Percentiles rank a stretch among this genome's conserved stretches.
Evolutionary conservation across 2,113 vertebrate species (phyloP).

Genomic region (Eubucco bourcierii): DNA sequence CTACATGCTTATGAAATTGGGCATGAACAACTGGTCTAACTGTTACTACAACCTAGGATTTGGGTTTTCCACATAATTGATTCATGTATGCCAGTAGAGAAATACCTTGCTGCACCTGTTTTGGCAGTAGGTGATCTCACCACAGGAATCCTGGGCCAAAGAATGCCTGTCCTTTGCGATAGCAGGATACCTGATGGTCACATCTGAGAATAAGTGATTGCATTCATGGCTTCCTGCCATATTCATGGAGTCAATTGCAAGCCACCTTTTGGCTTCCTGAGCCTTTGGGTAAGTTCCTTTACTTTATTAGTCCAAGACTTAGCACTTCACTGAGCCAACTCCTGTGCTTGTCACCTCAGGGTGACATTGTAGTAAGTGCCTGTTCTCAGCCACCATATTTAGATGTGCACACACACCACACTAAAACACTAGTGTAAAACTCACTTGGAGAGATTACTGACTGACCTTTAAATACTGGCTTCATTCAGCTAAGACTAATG

Average conservation of each 20-base stretch:
- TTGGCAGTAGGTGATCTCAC: not conserved
- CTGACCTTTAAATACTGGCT: not conserved
- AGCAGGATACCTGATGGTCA: not conserved
- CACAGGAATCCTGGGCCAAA: not conserved
- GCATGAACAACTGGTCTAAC: not conserved
- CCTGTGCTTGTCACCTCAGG: not conserved
- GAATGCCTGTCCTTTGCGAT: not conserved
- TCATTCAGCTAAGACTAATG: not conserved
- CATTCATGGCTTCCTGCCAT: not conserved
- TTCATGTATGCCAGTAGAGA: not conserved
- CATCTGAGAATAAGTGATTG: not conserved
- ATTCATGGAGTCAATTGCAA: not conserved
- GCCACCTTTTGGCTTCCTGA: not conserved
- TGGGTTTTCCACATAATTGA: fast-evolving
- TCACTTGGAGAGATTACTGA: not conserved
- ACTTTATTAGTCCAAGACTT: not conserved
- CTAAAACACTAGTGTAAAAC: not conserved
- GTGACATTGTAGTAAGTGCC: not conserved
- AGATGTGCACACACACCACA: fast-evolving
- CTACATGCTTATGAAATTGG: not conserved
- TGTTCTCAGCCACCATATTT: not conserved
- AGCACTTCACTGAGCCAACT: not conserved
- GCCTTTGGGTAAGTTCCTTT: not conserved
- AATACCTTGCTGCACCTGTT: not conserved
- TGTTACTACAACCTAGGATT: not conserved